Percentiles rank a stretch among this genome's conserved stretches.
These are phyloP conservation scores for Zophobas atratus DNA, from an alignment of 1,140 invertebrate genomes.

Conservation along the genomic window DNA sequence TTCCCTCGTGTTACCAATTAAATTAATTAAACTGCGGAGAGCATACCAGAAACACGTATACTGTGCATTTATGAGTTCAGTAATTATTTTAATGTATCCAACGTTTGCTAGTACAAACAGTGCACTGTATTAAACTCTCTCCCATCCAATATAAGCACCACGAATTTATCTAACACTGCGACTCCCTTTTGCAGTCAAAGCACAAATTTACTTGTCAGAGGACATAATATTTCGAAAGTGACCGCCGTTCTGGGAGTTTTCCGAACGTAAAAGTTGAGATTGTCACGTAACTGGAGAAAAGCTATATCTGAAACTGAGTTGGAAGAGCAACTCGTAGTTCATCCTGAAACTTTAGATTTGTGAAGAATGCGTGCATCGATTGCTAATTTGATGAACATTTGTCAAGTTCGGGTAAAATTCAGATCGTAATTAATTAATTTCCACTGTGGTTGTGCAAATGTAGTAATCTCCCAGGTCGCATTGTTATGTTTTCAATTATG, in stretches of 20 bases:
- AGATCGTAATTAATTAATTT: constrained; percentile 29
- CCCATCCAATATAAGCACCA: too few relatives aligned
- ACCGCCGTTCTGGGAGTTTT: constrained; percentile 31
- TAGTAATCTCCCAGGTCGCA: constrained; percentile 36
- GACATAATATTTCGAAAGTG: constrained; percentile 35
- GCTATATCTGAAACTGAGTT: constrained; percentile 2
- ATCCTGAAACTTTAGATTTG: constrained; percentile 5
- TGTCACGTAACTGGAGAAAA: constrained; percentile 20
- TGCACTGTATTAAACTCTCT: too few relatives aligned
- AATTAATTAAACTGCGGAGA: too few relatives aligned
- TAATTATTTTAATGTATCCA: too few relatives aligned
- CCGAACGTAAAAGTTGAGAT: constrained; percentile 10
- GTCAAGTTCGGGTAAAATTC: constrained; percentile 9
- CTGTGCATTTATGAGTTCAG: too few relatives aligned
- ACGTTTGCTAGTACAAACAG: too few relatives aligned
- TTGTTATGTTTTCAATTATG: constrained; percentile 40
- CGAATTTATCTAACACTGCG: background rate
- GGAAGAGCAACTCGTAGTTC: background rate
- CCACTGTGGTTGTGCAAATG: constrained; percentile 10
- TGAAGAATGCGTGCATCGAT: background rate
- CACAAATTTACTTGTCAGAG: constrained; percentile 32
- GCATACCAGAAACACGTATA: too few relatives aligned
- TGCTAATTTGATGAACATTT: background rate
- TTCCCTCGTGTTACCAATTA: too few relatives aligned
- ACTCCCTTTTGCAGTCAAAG: constrained; percentile 24